Base-by-base conservation (phyloP, 2,113 vertebrate species). In the Forbesichthys agassizii region DNA sequence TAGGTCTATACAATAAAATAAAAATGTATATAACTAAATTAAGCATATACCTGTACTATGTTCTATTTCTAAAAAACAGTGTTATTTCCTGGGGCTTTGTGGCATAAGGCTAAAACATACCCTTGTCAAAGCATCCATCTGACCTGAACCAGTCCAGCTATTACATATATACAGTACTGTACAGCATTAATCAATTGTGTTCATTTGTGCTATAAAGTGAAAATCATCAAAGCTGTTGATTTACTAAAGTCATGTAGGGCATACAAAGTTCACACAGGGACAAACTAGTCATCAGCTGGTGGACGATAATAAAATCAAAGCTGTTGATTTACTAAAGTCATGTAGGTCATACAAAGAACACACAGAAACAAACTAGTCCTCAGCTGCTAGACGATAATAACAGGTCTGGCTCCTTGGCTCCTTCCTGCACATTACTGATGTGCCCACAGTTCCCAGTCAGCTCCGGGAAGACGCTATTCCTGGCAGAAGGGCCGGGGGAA, bases 391-490 rank as follows among this genome's bases (percentile, higher is more conserved):
- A 92, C 0, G 96, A 96, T 84, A 97, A 77, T 47, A 98, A 90
- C 47, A 97, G 84, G 84, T 98, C 97, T 0, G 94, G 80, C 36
- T 98, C 96, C 82, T 96, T 96, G 74, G 94, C 89, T 0, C 93
- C 96, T 0, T 97, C 91, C 70, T 96, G 85, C 0, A 79, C 82
- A 7, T 87, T 12, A 56, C 2, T 93, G 72, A 72, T 83, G 5
- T 95, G 94, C 78, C 95, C 96, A 68, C 91, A 93, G 92, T 90
- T 93, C 5, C 91, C 87, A 0, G 93, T 89, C 52, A 96, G 85
- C 81, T 98, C 98, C 51, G 91, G 83, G 56, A 95, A 88, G 72
- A 92, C 86, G n/a, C 90, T 89, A 59, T 85, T 66, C 83, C 92
- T 93, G 78, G 89, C 56, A 0, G 90, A 84, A 0, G 94, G 89